Percentiles rank a stretch among this genome's conserved stretches.
Conservation (phyloP, 2,888 invertebrate species). For the Clitarchus hookeri region DNA sequence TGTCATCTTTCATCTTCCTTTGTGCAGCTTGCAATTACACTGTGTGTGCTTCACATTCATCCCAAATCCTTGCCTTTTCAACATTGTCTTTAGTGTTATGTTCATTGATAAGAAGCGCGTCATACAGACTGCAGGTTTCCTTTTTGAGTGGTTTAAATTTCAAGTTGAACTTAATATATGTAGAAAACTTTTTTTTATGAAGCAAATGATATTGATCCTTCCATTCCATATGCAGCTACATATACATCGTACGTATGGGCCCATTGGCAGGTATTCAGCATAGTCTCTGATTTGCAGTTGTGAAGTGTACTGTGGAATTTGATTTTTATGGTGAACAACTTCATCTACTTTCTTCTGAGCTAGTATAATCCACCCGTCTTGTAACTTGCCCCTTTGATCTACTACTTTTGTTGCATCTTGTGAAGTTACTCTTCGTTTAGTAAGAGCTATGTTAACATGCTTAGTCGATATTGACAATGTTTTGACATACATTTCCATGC, state of each 20-base stretch:
- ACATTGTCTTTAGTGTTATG: conserved; percentile 27
- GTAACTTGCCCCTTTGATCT: neutral
- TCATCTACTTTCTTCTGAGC: neutral
- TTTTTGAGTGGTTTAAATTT: conserved; percentile 34
- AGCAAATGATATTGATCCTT: neutral
- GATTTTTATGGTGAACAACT: neutral
- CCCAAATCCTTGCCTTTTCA: conserved; percentile 30
- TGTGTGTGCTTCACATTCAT: conserved; percentile 33
- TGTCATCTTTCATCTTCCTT: conserved; percentile 35
- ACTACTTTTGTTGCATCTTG: neutral
- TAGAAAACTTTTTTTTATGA: neutral
- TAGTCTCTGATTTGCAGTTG: neutral
- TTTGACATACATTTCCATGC: neutral
- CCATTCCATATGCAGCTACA: neutral
- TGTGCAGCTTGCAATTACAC: conserved; percentile 27
- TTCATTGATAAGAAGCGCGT: conserved; percentile 1
- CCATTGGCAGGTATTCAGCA: neutral
- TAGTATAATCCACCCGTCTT: neutral
- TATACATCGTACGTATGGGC: neutral
- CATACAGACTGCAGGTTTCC: conserved; percentile 39
- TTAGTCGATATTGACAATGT: neutral
- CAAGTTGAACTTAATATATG: conserved; percentile 29
- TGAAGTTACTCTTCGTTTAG: neutral
- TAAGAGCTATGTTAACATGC: neutral
- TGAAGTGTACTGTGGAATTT: neutral